A percentile compares a stretch with the other conserved stretches of the same genome.
Evolutionary conservation across 2,113 vertebrate species (phyloP).

Genomic region (Acinonyx jubatus): DNA sequence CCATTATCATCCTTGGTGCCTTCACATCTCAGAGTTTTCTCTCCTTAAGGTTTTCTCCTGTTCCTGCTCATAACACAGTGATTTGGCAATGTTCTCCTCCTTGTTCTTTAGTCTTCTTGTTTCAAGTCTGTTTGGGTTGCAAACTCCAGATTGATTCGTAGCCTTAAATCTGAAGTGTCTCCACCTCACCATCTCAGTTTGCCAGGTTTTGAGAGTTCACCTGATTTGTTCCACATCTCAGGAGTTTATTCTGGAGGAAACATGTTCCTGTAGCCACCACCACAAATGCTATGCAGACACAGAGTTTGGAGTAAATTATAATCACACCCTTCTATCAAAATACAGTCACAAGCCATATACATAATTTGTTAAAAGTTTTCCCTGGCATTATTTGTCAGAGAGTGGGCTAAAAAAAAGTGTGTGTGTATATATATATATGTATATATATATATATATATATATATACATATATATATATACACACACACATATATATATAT

Average conservation of each 20-base stretch:
- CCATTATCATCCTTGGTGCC: neutral
- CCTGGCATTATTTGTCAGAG: neutral
- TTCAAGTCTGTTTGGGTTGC: neutral
- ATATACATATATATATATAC: neutral
- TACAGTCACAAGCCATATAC: neutral
- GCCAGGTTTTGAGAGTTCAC: neutral
- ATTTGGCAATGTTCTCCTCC: neutral
- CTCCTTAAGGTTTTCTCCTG: neutral
- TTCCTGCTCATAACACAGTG: neutral
- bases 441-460: neutral
- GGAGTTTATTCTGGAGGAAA: neutral
- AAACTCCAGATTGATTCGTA: neutral
- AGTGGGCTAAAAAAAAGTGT: neutral
- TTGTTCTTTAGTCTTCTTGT: neutral
- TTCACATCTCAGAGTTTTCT: neutral
- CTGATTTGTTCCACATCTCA: neutral
- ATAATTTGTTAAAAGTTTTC: neutral
- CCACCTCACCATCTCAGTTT: neutral
- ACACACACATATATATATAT: neutral
- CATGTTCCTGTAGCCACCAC: neutral
- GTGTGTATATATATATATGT: neutral
- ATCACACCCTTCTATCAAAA: neutral
- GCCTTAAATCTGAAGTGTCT: neutral
- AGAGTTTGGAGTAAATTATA: neutral
- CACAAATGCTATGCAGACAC: neutral